Conservation (phyloP, 2,113 vertebrate species). For the Camelus bactrianus region DNA sequence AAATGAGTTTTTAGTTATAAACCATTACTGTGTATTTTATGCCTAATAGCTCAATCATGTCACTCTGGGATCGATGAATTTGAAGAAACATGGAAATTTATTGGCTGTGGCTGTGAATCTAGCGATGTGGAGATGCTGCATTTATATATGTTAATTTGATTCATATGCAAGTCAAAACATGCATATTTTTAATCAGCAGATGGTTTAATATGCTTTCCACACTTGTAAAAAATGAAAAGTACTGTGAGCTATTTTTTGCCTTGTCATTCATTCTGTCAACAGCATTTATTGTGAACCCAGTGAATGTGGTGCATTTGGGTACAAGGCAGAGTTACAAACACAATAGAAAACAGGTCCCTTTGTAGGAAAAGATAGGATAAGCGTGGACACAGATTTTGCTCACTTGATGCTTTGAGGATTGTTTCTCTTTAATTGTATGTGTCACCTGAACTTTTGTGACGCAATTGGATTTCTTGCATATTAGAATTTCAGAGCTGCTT, state of each 20-base stretch:
- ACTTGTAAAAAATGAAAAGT: conserved; percentile 71
- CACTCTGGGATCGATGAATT: conserved; percentile 67
- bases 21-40: conserved; percentile 62
- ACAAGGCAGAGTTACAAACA: background rate
- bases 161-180: conserved; percentile 80
- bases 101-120: conserved; percentile 44
- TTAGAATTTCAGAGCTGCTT: conserved; percentile 45
- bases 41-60: conserved; percentile 66
- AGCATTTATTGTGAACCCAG: conserved; percentile 43
- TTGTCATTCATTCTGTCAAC: conserved; percentile 69
- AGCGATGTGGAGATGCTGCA: conserved; percentile 66
- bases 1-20: conserved; percentile 67
- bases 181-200: conserved; percentile 81
- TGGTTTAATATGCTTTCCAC: conserved; percentile 79
- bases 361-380: background rate
- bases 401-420: background rate
- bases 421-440: background rate
- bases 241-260: conserved; percentile 76
- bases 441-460: conserved; percentile 16
- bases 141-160: conserved; percentile 81
- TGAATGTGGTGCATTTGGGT: conserved; percentile 39
- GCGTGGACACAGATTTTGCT: conserved; percentile 12
- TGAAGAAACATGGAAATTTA: conserved; percentile 66
- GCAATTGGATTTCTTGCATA: background rate
- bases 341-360: background rate